These are phyloP conservation scores for Riptortus pedestris DNA, from an alignment of 1,140 invertebrate genomes.

Conservation along the genomic window DNA sequence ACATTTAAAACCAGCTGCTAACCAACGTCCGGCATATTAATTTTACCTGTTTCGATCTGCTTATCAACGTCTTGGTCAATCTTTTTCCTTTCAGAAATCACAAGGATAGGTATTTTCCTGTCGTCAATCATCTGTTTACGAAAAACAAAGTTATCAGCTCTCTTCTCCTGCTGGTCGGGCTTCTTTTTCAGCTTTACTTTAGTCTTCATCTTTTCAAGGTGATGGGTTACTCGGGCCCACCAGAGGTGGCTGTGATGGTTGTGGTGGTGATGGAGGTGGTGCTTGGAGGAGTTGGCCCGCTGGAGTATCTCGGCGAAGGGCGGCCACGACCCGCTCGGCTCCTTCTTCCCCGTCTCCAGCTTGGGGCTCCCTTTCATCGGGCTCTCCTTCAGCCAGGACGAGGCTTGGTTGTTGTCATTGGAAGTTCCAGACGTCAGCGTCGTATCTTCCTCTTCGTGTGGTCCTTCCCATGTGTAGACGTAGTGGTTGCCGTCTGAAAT, in stretches of 20 bases:
- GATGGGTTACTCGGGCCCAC: not conserved
- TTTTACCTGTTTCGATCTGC: no score
- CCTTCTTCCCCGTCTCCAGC: no score
- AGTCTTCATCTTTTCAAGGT: not conserved
- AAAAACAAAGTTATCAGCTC: not conserved
- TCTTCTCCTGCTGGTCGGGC: not conserved
- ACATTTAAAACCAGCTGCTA: no score
- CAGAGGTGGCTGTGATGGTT: not conserved
- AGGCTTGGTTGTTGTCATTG: no score
- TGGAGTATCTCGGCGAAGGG: not conserved
- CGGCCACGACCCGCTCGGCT: no score
- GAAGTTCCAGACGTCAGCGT: no score
- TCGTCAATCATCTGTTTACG: not conserved
- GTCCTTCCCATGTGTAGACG: no score
- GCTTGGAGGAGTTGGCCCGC: not conserved
- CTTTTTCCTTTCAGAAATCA: not conserved
- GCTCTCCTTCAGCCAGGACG: no score
- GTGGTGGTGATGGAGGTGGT: not conserved
- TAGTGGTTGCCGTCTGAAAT: no score
- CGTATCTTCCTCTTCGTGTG: no score
- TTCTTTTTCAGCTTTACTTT: not conserved
- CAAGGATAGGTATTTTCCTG: not conserved
- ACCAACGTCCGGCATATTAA: no score
- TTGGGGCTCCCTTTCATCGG: no score
- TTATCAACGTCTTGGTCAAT: not conserved